These are phyloP conservation scores for Nomada flava DNA, from an alignment of 2,888 invertebrate species.

Conservation along the genomic window DNA sequence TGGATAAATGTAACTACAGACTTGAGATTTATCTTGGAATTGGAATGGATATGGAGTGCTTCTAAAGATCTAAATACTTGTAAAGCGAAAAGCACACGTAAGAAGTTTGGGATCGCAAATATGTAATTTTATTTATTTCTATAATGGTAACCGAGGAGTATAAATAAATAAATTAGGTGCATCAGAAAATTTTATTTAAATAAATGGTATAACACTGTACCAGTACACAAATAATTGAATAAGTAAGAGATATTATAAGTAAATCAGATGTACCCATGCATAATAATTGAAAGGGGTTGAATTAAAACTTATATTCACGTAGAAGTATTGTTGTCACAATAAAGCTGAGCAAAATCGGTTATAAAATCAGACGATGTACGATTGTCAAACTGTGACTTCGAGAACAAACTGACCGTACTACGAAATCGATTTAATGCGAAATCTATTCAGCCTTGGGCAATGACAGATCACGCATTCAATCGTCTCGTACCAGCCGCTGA, in stretches of 20 bases:
- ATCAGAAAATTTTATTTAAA: neutral
- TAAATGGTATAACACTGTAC: too few species aligned
- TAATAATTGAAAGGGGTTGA: too few species aligned
- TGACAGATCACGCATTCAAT: slow-evolving; percentile 54
- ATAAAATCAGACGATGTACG: neutral
- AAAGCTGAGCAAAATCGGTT: neutral
- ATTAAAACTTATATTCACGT: neutral
- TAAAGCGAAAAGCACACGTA: too few species aligned
- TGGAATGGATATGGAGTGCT: too few species aligned
- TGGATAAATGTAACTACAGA: too few species aligned
- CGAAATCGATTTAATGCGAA: slow-evolving; percentile 42
- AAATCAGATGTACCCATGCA: too few species aligned
- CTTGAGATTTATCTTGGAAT: too few species aligned
- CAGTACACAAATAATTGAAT: too few species aligned
- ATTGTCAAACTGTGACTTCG: slow-evolving; percentile 21
- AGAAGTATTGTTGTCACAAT: too few species aligned
- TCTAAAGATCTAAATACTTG: too few species aligned
- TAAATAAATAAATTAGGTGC: neutral
- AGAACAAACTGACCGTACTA: slow-evolving; percentile 8
- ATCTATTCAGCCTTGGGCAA: slow-evolving; percentile 39
- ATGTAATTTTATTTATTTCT: neutral
- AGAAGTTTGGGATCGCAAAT: too few species aligned
- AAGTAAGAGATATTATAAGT: too few species aligned
- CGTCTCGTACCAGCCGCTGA: slow-evolving; percentile 35
- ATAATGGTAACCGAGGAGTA: neutral